Base-by-base conservation (phyloP, 2,797 vertebrate species). In the Halcyon smyrnensis region DNA sequence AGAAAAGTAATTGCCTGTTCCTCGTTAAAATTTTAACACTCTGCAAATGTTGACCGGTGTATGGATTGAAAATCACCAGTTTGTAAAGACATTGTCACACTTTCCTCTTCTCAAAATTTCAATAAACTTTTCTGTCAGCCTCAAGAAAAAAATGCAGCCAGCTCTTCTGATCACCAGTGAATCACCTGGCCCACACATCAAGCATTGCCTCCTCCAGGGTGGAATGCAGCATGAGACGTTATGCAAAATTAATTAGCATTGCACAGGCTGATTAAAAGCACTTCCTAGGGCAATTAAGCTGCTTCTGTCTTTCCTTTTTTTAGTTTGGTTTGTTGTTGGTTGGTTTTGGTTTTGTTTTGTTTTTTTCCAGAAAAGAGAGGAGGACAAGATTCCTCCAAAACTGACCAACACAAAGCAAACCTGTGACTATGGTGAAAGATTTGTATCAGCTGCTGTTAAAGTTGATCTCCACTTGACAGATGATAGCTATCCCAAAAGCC, bases 141-240 rank as follows among this genome's bases (percentile, higher is more conserved):
- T 57, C 81, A 92, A 92, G 41, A 43, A 84, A 63, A 89, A 84
- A 43, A 25, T 87, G 45, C 81, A 90, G 71, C 50, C 12, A 1
- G 46, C 34, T 93, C 48, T 54, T 85, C 79, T 48, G 57, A 89
- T 94, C 91, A 75, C 60, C 68, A 45, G 43, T 89, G 86, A 95
- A 92, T 93, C 90, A 94, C 93, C 84, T 94, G 90, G 91, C 92
- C 94, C 89, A 87, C 94, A 96, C 84, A 94, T 59, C 53, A 93
- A 94, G 88, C 69, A 36, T 51, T 85, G 71, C 65, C 71, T 93
- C 83, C 94, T 95, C 84, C 71, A 85, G 75, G 75, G 62, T 45
- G 54, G 87, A 97, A 97, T 85, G 65, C 64, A 68, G 84, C 54
- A 69, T 80, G 64, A 93, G 85, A 93, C 2, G 0, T 77, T 87